A percentile compares a stretch with the other conserved stretches of the same genome.
Evolutionary conservation across 92 coral and sea anemone genomes (phyloP).

Genomic region (Bergia sp.): DNA sequence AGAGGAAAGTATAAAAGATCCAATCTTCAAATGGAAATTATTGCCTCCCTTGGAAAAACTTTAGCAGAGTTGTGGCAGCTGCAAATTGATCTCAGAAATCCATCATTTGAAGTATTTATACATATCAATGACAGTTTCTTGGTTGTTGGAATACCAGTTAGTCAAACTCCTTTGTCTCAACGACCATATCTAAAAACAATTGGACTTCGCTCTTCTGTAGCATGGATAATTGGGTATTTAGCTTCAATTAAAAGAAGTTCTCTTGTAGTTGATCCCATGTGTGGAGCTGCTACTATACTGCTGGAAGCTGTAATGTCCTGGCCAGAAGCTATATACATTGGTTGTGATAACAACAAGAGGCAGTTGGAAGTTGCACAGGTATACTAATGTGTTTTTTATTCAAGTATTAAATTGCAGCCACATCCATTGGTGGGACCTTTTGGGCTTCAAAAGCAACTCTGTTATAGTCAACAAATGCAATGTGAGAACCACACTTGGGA

Average conservation of each 20-base stretch:
- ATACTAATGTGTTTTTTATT: neutral
- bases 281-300: slow-evolving; percentile 35
- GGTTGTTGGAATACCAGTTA: slow-evolving; percentile 35
- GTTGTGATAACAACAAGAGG: slow-evolving; percentile 29
- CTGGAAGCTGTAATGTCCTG: slow-evolving; percentile 29
- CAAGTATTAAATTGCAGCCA: neutral
- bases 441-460: too few relatives aligned
- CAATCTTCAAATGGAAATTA: slow-evolving; percentile 13
- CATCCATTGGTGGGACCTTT: too few relatives aligned
- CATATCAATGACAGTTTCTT: slow-evolving; percentile 25
- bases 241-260: slow-evolving; percentile 14
- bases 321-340: slow-evolving; percentile 38
- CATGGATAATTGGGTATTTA: slow-evolving; percentile 37
- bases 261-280: slow-evolving; percentile 39
- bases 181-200: slow-evolving; percentile 41
- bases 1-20: slow-evolving; percentile 19
- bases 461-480: too few relatives aligned
- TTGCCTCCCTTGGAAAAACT: slow-evolving; percentile 17
- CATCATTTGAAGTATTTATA: slow-evolving; percentile 27
- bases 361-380: slow-evolving; percentile 39
- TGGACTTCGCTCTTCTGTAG: slow-evolving; percentile 37
- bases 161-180: slow-evolving; percentile 17
- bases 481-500: too few relatives aligned
- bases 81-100: slow-evolving; percentile 31
- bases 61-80: slow-evolving; percentile 26